These are phyloP conservation scores for Morinoia aosen DNA, from an alignment of 2,888 invertebrate species.

Conservation along the genomic window DNA sequence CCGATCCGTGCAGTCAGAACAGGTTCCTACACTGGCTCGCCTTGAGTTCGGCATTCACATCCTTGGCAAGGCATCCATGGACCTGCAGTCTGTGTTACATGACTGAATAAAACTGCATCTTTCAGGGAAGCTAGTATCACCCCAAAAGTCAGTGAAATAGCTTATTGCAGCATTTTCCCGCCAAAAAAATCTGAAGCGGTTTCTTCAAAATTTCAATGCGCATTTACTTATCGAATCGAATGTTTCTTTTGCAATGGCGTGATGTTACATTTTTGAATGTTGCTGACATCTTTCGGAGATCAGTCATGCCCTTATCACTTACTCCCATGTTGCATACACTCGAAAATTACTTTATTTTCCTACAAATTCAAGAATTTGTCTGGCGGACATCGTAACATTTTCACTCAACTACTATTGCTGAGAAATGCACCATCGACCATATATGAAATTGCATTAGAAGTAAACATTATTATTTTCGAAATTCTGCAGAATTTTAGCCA, in stretches of 20 bases:
- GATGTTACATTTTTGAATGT: neutral
- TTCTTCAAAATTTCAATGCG: too few species aligned
- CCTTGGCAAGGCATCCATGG: neutral
- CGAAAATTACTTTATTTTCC: neutral
- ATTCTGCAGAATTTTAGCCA: neutral
- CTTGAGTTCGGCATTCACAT: neutral
- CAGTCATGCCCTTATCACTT: neutral
- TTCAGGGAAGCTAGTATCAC: neutral
- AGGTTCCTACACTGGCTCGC: neutral
- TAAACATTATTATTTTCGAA: neutral
- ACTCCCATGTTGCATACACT: neutral
- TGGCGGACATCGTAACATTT: neutral
- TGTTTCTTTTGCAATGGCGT: neutral
- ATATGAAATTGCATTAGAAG: neutral
- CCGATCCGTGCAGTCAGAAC: neutral
- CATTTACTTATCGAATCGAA: neutral
- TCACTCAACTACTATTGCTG: neutral
- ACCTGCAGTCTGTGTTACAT: neutral
- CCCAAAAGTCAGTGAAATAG: neutral
- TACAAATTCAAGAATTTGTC: neutral
- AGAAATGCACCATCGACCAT: neutral
- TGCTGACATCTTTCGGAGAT: neutral
- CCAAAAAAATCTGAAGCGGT: too few species aligned
- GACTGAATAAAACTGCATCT: neutral
- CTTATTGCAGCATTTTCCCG: too few species aligned